phyloP scores from a whole-genome alignment of 2,888 invertebrate genomes.

The Caenorhabditis afra region DNA sequence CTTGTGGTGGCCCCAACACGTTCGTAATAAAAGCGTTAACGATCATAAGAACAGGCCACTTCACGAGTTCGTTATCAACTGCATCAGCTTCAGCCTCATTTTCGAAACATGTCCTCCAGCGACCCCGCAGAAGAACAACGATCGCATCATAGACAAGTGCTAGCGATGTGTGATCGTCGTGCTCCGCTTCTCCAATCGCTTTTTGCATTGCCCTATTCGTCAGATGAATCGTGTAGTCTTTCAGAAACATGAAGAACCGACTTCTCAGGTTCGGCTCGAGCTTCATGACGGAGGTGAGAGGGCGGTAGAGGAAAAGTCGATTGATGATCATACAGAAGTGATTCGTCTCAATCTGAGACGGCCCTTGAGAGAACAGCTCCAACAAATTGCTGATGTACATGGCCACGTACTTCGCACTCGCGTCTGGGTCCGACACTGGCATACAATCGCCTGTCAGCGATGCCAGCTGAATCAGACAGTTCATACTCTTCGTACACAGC shows the following conservation, averaged over 20 bases:
- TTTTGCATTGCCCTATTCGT: conserved; percentile 65
- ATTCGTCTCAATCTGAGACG: conserved; percentile 85
- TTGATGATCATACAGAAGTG: conserved; percentile 86
- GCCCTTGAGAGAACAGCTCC: conserved; percentile 64
- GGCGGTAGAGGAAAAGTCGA: conserved; percentile 85
- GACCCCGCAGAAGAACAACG: conserved; percentile 83
- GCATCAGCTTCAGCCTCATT: conserved; percentile 43
- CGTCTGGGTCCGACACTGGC: conserved; percentile 57
- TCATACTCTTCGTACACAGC: conserved; percentile 88
- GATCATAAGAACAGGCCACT: conserved; percentile 82
- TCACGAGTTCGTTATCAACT: conserved; percentile 62
- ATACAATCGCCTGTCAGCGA: conserved; percentile 84
- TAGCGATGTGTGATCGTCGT: conserved; percentile 85
- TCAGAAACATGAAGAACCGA: conserved; percentile 63
- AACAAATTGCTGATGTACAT: conserved; percentile 61
- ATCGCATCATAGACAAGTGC: conserved; percentile 86
- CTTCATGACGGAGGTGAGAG: conserved; percentile 82
- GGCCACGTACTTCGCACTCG: conserved; percentile 44
- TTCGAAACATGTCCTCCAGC: conserved; percentile 58
- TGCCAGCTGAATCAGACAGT: conserved; percentile 89
- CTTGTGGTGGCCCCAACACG: conserved; percentile 90
- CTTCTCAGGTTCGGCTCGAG: conserved; percentile 83
- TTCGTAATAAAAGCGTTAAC: conserved; percentile 88
- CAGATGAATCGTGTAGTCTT: conserved; percentile 66
- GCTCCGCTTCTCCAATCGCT: conserved; percentile 68